Base-by-base conservation (phyloP, 2,888 invertebrate species). In the Stramonita haemastoma region DNA sequence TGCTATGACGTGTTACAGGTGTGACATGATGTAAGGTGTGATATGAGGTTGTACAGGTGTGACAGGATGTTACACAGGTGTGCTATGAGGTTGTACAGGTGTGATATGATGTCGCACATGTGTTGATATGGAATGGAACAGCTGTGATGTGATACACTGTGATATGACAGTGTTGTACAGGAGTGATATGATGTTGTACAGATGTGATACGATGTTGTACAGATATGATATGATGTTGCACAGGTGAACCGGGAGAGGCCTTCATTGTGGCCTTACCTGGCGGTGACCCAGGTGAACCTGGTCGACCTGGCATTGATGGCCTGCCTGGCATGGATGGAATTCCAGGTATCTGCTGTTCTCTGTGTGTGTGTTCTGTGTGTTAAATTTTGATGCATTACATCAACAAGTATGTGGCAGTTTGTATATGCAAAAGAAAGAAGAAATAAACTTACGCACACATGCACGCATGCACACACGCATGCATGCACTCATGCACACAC, bases 301-400 rank as follows among this genome's bases (percentile, higher is more conserved):
- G 94, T 26, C 92, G 92, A 86, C 92, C 93, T 32, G 96, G 96
- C 36, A 88, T 91, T 0, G 91, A 93, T 56, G 96, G 96, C 19
- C 86, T 91, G n/a, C 90, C 93, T 22, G 95, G 95, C 46, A 79
- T 11, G 8, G 91, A 93, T 87, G 95, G 95, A 34, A 90, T 92
- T 13, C 92, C 91, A 87, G 94, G 94, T 93, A 87, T 60, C 19
- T 60, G 60, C 19, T 19, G 60, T 1, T 60, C 22, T 60, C 60
- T 60, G 4, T 60, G 60, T 60, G 60, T 19, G 1, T 60, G 60
- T 19, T 70, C 4, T 46, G 46, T 46, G 46, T 46, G 46, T 46
- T 46, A 8, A n/a, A 46, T 46, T 46, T 46, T 46, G 70, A 26
- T 70, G 70, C 77, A 46, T 46, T 46, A 46, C 46, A 46, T 46